A percentile compares a stretch with the other conserved stretches of the same genome.
Evolutionary conservation across 2,797 vertebrate species (phyloP).

Genomic region (Eulemur albifrons): DNA sequence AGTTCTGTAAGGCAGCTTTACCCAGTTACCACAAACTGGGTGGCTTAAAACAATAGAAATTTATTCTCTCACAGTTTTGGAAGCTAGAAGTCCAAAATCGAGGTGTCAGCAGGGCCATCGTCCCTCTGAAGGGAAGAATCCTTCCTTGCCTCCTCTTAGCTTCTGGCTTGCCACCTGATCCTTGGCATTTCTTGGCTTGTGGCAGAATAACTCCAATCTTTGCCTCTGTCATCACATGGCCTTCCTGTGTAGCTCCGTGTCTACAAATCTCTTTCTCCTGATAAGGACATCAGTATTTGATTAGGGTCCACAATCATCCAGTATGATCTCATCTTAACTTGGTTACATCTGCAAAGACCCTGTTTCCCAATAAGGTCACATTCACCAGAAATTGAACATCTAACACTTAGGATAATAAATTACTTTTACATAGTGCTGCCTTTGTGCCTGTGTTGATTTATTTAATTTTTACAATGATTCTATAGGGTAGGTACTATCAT

Average conservation of each 20-base stretch:
- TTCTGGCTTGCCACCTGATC: not conserved
- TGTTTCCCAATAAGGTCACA: not conserved
- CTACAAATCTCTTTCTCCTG: not conserved
- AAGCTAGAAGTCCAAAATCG: not conserved
- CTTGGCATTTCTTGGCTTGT: not conserved
- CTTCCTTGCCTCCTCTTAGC: not conserved
- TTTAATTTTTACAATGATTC: not conserved
- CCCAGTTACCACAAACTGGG: too few relatives aligned
- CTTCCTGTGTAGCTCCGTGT: not conserved
- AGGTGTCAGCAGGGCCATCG: not conserved
- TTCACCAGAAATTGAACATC: not conserved
- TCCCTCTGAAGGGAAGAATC: not conserved
- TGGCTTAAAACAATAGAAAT: not conserved
- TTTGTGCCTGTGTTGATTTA: not conserved
- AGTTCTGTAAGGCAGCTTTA: not conserved
- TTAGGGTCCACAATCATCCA: not conserved
- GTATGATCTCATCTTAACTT: not conserved
- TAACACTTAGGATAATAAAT: not conserved
- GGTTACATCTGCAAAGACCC: not conserved
- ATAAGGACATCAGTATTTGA: not conserved
- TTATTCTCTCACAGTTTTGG: not conserved
- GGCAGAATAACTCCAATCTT: not conserved
- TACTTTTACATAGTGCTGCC: not conserved
- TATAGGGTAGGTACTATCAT: not conserved
- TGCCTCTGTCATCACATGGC: not conserved